phyloP scores from a whole-genome alignment of 2,113 vertebrate genomes.

The Dromaius novaehollandiae region DNA sequence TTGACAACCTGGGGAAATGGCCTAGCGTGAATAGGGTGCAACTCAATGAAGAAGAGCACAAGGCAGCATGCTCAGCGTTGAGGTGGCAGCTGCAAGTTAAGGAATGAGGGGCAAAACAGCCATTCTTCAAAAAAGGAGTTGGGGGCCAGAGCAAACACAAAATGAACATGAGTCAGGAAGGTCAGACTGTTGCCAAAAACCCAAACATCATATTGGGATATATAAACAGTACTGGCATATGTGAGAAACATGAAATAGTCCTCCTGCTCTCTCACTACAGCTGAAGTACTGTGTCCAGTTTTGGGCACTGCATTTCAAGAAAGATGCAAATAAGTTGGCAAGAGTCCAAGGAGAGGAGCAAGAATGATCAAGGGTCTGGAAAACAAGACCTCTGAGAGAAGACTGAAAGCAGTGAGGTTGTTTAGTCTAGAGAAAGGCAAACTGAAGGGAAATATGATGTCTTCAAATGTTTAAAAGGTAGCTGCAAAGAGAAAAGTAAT shows the following conservation, averaged over 20 bases:
- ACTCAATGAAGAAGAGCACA: not conserved
- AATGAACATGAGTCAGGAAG: not conserved
- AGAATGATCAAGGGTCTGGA: not conserved
- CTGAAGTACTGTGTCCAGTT: not conserved
- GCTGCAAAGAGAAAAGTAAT: slow-evolving; percentile 15
- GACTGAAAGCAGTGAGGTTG: slow-evolving; percentile 8
- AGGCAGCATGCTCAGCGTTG: not conserved
- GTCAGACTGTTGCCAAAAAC: not conserved
- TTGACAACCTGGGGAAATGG: not conserved
- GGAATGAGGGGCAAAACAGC: not conserved
- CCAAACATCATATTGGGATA: not conserved
- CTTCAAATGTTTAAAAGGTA: slow-evolving; percentile 44
- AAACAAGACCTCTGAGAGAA: slow-evolving; percentile 7
- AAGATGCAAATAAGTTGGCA: not conserved
- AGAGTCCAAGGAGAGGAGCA: not conserved
- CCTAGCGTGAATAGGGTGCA: not conserved
- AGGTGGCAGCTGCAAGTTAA: not conserved
- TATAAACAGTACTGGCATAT: slow-evolving; percentile 22
- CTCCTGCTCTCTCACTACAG: slow-evolving; percentile 11
- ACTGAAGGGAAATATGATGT: not conserved
- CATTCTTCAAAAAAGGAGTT: not conserved
- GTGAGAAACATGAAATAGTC: slow-evolving; percentile 2
- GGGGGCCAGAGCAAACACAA: not conserved
- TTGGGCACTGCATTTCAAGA: not conserved
- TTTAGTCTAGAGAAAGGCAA: slow-evolving; percentile 53